Conservation (phyloP, 2,888 invertebrate species). For the Drosophila subsilvestris region DNA sequence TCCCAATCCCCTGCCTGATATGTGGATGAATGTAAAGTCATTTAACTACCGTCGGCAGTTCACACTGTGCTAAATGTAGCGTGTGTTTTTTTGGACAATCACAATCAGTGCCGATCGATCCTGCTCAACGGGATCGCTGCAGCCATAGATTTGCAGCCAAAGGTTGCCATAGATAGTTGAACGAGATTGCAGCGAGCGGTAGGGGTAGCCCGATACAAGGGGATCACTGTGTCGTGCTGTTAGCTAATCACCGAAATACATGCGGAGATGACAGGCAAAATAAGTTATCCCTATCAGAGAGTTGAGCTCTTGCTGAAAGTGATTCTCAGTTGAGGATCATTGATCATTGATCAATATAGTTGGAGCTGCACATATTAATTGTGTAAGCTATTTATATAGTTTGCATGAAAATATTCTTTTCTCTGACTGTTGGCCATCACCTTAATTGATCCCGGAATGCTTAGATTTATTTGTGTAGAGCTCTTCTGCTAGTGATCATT, state of each 20-base stretch:
- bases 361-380: background rate
- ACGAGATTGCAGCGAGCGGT: slow-evolving; percentile 7
- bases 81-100: slow-evolving; percentile 41
- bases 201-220: background rate
- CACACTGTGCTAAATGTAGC: slow-evolving; percentile 74
- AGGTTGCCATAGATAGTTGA: slow-evolving; percentile 11
- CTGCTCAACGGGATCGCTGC: slow-evolving; percentile 43
- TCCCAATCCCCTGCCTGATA: slow-evolving; percentile 2
- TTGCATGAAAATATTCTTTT: too few relatives aligned
- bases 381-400: too few relatives aligned
- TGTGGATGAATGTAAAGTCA: slow-evolving; percentile 55
- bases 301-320: too few relatives aligned
- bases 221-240: slow-evolving; percentile 23
- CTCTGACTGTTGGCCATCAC: too few relatives aligned
- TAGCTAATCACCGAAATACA: slow-evolving; percentile 29
- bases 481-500: background rate
- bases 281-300: slow-evolving; percentile 8
- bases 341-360: background rate
- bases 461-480: background rate
- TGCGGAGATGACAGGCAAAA: slow-evolving; percentile 31
- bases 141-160: slow-evolving; percentile 11
- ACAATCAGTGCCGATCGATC: slow-evolving; percentile 2
- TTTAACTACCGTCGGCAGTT: slow-evolving; percentile 62
- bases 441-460: background rate
- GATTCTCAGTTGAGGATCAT: background rate